Evolutionary conservation across 2,797 vertebrate genomes (phyloP), one percentile per base, ranked within the genome.

Genomic region (Denticeps clupeoides): DNA sequence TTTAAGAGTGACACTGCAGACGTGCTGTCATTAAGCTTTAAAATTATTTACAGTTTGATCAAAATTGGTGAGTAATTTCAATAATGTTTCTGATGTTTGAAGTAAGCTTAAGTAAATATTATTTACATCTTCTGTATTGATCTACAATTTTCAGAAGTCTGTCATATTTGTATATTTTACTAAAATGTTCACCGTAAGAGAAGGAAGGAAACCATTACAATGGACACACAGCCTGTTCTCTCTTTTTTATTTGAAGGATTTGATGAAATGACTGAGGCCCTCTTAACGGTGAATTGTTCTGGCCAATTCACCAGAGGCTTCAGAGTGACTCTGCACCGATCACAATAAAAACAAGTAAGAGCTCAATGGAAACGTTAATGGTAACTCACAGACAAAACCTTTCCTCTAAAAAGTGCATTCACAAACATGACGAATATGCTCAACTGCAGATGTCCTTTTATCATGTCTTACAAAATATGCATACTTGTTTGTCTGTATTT

Each of bases 381-480:
- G 78, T 84, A 90, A 88, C 86, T 91, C 86, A 91, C 88, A 91
- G 85, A 93, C 91, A 94, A 93, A 90, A 93, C 83, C 83, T 88
- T 87, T 87, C 76, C 81, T 87, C 87, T 89, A 88, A 94, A 87
- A 92, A 95, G 91, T 93, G 90, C 91, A 92, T 87, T 81, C 87
- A 84, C 88, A 93, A 93, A 94, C 89, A 84, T 91, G 92, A 91
- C 87, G 93, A 86, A 90, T 91, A 90, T 84, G 88, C 85, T 87
- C 87, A 90, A 88, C 78, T 88, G 83, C 87, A 90, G 90, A 91
- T 92, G 71, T 78, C 70, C 45, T 56, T 65, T 77, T 73, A 72
- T 80, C 72, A 74, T 76, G 77, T 79, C 78, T 82, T 86, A 86
- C 78, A 85, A 85, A 85, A 84, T 85, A 82, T 81, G 79, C 81